Base-by-base conservation (phyloP, 1,140 invertebrate genomes). In the Neocloeon triangulifer region DNA sequence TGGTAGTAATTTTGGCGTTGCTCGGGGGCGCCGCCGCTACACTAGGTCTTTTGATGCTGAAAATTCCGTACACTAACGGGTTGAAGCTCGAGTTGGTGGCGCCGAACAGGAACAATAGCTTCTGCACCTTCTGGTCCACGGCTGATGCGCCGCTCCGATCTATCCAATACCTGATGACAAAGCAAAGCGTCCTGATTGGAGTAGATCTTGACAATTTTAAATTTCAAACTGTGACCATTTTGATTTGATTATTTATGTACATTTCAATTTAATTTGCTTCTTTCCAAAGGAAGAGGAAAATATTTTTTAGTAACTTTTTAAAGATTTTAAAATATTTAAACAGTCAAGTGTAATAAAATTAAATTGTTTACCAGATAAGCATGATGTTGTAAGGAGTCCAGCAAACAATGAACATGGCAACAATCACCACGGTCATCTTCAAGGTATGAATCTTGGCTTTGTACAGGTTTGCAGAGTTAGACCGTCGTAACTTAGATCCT, bases 51-150 rank as follows among this genome's bases (percentile, higher is more conserved):
- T 39, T 40, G 5, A 43, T 7, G 30, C 40, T 39, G 31, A 40
- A 43, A 8, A 40, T 23, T 2, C 48, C 48, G 32, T 49, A 52
- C 12, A 52, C 47, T 6, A 52, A 37, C 0, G 64, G 62, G 39
- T 66, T 60, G 35, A 62, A 54, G 27, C 58, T 59, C 0, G 61
- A 64, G 42, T 67, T 68, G 25, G 64, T 62, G 4, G 60, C 58
- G 5, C 63, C 65, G 42, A 67, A 66, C 6, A 66, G 47, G 39
- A 66, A 68, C 4, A 68, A 43, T 19, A 55, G 55, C 25, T 53
- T 52, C 38, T 64, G 55, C 30, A 66, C 48, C 27, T 50, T 50
- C 5, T 51, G 50, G 41, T 61, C 51, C 9, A 61, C 38, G 16
- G 47, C 39, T 19, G 39, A 37, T 0, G 52, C 53, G 2, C 52